Conservation (phyloP, 2,113 vertebrate species). For the Typhlomys cinereus region DNA sequence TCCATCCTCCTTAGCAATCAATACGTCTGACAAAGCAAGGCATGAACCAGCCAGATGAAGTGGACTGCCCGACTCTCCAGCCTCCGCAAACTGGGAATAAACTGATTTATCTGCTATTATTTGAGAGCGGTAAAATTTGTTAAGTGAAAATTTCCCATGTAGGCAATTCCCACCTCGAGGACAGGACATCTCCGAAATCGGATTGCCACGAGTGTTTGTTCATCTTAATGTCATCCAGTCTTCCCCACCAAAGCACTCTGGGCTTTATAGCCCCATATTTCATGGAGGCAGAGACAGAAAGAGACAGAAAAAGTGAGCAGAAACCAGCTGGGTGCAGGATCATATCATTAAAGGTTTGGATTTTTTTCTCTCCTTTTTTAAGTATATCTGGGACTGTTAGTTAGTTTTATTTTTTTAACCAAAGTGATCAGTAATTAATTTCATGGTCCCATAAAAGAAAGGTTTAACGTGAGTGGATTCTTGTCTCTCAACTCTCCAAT, state of each 20-base stretch:
- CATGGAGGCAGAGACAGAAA: conserved; percentile 44
- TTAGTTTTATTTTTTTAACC: no score
- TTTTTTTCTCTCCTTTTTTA: neutral
- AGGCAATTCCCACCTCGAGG: conserved; percentile 31
- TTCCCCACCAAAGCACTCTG: neutral
- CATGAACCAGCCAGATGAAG: conserved; percentile 13
- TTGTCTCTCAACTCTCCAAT: neutral
- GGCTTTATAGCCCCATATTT: conserved; percentile 63
- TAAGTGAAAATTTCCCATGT: conserved; percentile 66
- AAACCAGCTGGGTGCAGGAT: conserved; percentile 11
- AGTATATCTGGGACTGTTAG: conserved; percentile 8
- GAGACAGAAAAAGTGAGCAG: conserved; percentile 31
- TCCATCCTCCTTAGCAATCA: conserved; percentile 46
- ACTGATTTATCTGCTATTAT: conserved; percentile 54
- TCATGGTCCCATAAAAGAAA: neutral
- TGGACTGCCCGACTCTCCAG: neutral
- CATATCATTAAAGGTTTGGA: neutral
- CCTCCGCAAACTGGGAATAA: neutral
- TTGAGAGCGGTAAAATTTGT: conserved; percentile 69
- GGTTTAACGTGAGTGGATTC: neutral
- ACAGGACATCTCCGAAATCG: conserved; percentile 16
- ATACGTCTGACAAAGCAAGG: conserved; percentile 19
- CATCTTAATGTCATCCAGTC: conserved; percentile 31
- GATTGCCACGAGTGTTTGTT: conserved; percentile 28
- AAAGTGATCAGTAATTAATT: neutral